phyloP scores from a whole-genome alignment of 2,888 invertebrate genomes.

The Plagodis pulveraria region DNA sequence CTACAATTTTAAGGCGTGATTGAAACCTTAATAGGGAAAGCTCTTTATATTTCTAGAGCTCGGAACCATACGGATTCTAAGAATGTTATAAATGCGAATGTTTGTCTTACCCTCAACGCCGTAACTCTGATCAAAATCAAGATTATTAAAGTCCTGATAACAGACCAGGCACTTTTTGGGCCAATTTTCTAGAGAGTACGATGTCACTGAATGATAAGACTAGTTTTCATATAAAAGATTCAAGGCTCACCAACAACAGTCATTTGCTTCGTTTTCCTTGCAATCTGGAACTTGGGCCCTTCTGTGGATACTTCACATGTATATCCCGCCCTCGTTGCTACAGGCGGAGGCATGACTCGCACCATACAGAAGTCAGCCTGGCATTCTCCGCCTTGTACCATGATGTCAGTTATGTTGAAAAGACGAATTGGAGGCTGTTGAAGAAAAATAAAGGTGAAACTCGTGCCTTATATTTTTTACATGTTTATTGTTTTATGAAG shows the following conservation, averaged over 20 bases:
- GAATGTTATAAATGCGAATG: too few relatives aligned
- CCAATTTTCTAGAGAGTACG: too few relatives aligned
- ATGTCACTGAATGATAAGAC: too few relatives aligned
- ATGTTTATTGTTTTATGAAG: too few relatives aligned
- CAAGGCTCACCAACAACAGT: conserved; percentile 74
- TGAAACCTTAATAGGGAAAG: too few relatives aligned
- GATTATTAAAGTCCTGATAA: too few relatives aligned
- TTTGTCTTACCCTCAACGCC: too few relatives aligned
- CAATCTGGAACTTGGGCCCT: conserved; percentile 77
- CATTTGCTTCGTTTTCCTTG: conserved; percentile 76
- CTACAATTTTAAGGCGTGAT: too few relatives aligned
- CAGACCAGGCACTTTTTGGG: too few relatives aligned
- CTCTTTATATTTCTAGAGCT: too few relatives aligned
- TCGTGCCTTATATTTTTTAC: neutral
- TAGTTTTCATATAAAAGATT: neutral
- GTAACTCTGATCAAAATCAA: too few relatives aligned
- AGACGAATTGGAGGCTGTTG: conserved; percentile 71
- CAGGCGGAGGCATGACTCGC: conserved; percentile 73
- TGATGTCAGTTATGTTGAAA: conserved; percentile 74
- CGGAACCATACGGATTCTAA: too few relatives aligned
- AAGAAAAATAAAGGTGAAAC: conserved; percentile 22
- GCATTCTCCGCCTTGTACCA: conserved; percentile 76
- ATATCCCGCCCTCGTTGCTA: conserved; percentile 71
- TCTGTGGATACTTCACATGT: conserved; percentile 79
- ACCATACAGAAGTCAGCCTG: conserved; percentile 68